Evolutionary conservation across 2,888 invertebrate genomes (phyloP), one percentile per base, ranked within the genome.

Genomic region (Melanchra persicariae): DNA sequence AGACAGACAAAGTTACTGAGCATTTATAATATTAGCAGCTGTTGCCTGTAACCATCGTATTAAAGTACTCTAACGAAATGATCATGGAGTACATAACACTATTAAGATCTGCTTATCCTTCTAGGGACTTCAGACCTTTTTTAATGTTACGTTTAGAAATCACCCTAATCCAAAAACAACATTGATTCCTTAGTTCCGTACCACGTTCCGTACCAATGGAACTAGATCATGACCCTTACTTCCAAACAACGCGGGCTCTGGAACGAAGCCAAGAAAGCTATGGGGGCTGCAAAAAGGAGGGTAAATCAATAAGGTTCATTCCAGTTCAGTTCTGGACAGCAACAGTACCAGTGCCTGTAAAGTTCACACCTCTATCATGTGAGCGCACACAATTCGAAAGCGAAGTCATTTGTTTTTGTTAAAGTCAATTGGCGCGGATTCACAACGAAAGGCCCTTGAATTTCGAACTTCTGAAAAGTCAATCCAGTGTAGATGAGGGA

Each of bases 291-390:
- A 43, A 26, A 37, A 72, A 64, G 2, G 51, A 74, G 74, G 74
- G 51, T 47, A 34, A 79, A 77, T 77, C 77, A 60, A 77, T 77
- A 74, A 51, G 49, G 58, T 64, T 60, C 66, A 79, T 37, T 24
- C 7, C 74, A 66, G 65, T 73, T 61, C 61, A 66, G 26, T 15
- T 17, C 17, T 49, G 37, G 24, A 19, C n/a, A 60, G 8, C 62
- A 59, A 75, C 45, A 15, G 52, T 19, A 30, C 19, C 19, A 12
- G 73, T 37, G n/a, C 1, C 2, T 43, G 12, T 12, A 22, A 51
- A 72, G 40, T 64, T 57, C 2, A 24, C 22, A 2, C n/a, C 24
- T 49, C 40, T 43, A 12, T 26, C 43, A 45, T 19, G 43, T 15
- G 10, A 52, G 0, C 24, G 12, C 17, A 45, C 0, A n/a, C 4